Conservation (phyloP, 2,797 vertebrate genomes). For the Simalia tracyae region DNA sequence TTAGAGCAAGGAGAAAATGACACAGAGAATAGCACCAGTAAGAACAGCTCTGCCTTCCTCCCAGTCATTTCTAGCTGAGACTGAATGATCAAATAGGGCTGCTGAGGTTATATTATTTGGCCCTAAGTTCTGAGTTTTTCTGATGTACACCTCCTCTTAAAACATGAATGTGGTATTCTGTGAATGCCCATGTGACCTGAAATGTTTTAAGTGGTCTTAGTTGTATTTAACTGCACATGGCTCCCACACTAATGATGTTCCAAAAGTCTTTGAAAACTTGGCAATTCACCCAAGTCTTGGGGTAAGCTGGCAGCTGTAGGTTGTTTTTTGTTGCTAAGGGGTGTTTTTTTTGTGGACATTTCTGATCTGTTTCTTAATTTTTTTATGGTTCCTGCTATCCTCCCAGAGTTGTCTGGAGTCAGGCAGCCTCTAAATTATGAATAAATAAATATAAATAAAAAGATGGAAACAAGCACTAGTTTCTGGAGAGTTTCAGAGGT, state of each 20-base stretch:
- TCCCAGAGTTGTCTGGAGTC: neutral
- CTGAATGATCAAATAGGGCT: neutral
- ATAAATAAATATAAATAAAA: neutral
- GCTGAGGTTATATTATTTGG: neutral
- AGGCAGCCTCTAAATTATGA: neutral
- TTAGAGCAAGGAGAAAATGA: neutral
- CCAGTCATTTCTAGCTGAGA: neutral
- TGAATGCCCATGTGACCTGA: neutral
- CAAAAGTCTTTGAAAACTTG: neutral
- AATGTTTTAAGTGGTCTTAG: neutral
- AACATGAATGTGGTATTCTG: neutral
- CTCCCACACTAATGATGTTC: neutral
- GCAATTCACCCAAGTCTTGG: neutral
- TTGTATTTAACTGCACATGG: neutral
- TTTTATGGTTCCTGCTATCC: neutral
- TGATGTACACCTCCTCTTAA: neutral
- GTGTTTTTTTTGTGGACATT: fast-evolving
- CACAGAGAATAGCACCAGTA: neutral
- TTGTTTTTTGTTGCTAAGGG: neutral
- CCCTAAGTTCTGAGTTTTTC: neutral
- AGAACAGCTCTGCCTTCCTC: neutral
- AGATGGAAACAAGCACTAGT: neutral
- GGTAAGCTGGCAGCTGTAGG: neutral
- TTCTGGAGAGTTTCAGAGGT: neutral
- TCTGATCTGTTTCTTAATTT: neutral